Evolutionary conservation across 2,888 invertebrate species (phyloP), one percentile per base, ranked within the genome.

Genomic region (Digitonthophagus gazella): DNA sequence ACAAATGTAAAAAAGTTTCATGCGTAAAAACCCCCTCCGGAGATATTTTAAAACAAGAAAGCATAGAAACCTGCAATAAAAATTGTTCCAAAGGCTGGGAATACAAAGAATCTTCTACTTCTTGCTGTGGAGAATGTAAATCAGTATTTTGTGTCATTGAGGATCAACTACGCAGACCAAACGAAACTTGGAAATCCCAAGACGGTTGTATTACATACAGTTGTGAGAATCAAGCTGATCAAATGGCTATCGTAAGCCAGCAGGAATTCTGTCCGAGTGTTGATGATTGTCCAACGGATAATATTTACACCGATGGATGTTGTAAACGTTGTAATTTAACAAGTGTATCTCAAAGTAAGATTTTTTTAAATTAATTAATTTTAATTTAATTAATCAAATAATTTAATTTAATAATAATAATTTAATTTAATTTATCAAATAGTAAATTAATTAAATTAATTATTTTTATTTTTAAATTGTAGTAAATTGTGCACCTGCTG

Each of bases 41-140:
- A 11, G 84, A 85, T 66, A 81, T 89, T 4, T 82, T 84, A 65
- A 85, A 85, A 71, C 81, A 86, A 75, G 87, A 87, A 73, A 84
- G 84, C 0, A 80, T 86, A 11, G 84, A 87, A 74, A 82, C 80
- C 2, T 90, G 90, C 76, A 84, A 87, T 64, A 81, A 74, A 64
- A 80, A 83, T n/a, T 86, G 86, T 69, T 72, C 77, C 63, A 74
- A 87, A 70, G 93, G 93, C 0, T 91, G 86, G 83, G 80, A 79
- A 65, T 91, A 91, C 75, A 76, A 78, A 16, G 78, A 85, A 1
- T 76, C 84, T 2, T 72, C 77, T 1, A 74, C 80, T 6, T 76
- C 75, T 28, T 92, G 91, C 76, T 92, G 92, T 78, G 92, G 92
- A 0, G 81, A 84, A 63, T 92, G 92, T 78, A 79, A 84, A 56